Evolutionary conservation across 1,140 invertebrate species (phyloP), one percentile per base, ranked within the genome.

Genomic region (Dendroctonus ponderosae): DNA sequence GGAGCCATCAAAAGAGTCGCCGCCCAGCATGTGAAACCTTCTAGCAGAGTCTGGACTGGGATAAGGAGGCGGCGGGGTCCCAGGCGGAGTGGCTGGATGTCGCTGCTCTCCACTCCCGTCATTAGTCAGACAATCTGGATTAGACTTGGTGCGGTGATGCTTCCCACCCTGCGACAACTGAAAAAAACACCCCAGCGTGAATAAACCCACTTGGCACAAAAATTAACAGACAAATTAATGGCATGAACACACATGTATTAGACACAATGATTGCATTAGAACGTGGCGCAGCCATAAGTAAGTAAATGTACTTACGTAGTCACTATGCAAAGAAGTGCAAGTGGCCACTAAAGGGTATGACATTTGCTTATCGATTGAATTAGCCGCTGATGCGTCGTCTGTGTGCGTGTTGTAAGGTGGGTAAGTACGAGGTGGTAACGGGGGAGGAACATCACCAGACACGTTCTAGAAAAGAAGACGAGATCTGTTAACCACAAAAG

Each of bases 61-160:
- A 82, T 94, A 94, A 8, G 92, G 91, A 48, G 93, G 92, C 49
- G 92, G 92, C 14, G 93, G 92, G 48, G 91, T 93, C 46, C 91
- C 91, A 2, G 91, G 91, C 39, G 92, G 92, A 46, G 90, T 90
- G 12, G 70, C 73, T 7, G 62, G 52, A 11, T 75, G 51, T 79
- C 75, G 46, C 11, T 50, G 57, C 75, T 79, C 79, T 67, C 79
- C 76, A 56, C 77, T 80, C 40, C 86, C 74, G 72, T 87, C 85
- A 42, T 79, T 83, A 82, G 81, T 80, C 46, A 88, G 74, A 62
- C 86, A 86, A 75, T 89, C 87, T 6, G 87, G 87, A 72, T 85
- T 88, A 40, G 87, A 89, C 72, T 89, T 88, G 12, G 87, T 86
- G 59, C 87, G 81, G 71, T 88, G 87, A 75, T 89, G 87, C 39